These are phyloP conservation scores for Paramacrobiotus metropolitanus DNA, from an alignment of 1,140 invertebrate genomes.

Conservation along the genomic window DNA sequence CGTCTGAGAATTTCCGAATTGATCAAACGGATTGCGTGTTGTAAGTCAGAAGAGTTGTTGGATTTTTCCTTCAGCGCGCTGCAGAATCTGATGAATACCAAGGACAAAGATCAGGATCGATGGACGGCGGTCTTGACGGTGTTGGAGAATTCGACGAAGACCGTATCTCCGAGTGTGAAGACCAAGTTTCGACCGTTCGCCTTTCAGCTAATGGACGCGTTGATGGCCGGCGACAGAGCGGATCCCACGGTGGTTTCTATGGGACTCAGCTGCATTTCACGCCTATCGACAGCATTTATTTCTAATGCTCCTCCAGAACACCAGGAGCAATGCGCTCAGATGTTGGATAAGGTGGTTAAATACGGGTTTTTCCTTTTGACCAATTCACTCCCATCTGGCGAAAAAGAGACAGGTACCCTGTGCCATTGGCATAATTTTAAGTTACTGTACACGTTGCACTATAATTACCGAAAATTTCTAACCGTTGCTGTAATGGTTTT, in stretches of 20 bases:
- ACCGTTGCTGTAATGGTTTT: no score
- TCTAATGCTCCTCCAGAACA: background rate
- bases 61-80: background rate
- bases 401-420: no score
- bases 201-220: background rate
- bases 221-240: background rate
- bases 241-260: background rate
- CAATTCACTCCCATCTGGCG: background rate
- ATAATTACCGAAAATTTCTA: no score
- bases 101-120: background rate
- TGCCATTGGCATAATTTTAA: no score
- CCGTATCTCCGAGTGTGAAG: background rate
- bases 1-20: background rate
- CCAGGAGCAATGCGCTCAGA: background rate
- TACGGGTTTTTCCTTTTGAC: background rate
- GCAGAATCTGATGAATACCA: background rate
- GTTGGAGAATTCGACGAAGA: background rate
- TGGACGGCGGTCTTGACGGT: background rate
- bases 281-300: background rate
- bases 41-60: background rate
- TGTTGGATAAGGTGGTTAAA: background rate
- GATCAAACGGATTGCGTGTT: background rate
- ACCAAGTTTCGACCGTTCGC: background rate
- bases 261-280: background rate
- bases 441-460: no score